Conservation (phyloP, 2,888 invertebrate genomes). For the Pristionchus fissidentatus region DNA sequence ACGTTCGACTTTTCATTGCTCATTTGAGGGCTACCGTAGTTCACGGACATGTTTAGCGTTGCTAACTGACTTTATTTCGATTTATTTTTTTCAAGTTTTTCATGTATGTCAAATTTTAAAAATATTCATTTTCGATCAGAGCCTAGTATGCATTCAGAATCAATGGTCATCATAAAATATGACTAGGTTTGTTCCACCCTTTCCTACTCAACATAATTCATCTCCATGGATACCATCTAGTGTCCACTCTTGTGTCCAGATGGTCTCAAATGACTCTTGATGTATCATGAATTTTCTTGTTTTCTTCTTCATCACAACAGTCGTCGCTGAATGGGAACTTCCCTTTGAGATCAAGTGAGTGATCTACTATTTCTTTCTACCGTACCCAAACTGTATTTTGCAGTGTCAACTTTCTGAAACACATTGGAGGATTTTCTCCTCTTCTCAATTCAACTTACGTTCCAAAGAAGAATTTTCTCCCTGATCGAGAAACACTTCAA, state of each 20-base stretch:
- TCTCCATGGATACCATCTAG: slow-evolving; percentile 36
- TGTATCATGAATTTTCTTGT: background rate
- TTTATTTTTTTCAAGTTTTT: slow-evolving; percentile 12
- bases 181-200: background rate
- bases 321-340: slow-evolving; percentile 37
- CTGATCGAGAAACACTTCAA: background rate
- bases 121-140: background rate
- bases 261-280: background rate
- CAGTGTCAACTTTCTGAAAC: slow-evolving; percentile 40
- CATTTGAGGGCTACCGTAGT: background rate
- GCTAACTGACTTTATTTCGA: background rate
- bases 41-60: background rate
- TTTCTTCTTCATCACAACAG: background rate
- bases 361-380: background rate
- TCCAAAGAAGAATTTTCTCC: background rate
- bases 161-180: no score
- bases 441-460: background rate
- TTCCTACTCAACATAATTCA: background rate
- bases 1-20: background rate
- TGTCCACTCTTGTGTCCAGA: slow-evolving; percentile 8
- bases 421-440: slow-evolving; percentile 21
- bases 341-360: slow-evolving; percentile 33
- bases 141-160: no score
- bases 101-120: background rate
- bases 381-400: background rate